Conservation (phyloP, 2,888 invertebrate genomes). For the Tholera decimalis region DNA sequence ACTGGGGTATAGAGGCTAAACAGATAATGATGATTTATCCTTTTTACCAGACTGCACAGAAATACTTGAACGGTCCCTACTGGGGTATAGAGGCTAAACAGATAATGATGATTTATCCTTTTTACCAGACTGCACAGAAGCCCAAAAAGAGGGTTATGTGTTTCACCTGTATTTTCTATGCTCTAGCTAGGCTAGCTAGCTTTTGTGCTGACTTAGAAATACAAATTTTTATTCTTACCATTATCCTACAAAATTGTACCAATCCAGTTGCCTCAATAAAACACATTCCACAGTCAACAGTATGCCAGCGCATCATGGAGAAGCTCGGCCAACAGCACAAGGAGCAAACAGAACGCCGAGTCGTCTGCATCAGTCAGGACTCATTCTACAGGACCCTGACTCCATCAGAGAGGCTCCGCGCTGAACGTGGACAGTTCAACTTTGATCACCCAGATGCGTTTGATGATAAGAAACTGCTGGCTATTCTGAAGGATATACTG, state of each 20-base stretch:
- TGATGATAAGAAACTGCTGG: slow-evolving; percentile 96
- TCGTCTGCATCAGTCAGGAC: slow-evolving; percentile 98
- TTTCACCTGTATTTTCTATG: no score
- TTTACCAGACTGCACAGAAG: no score
- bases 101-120: no score
- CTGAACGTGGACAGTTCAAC: slow-evolving; percentile 98
- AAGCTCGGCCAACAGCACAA: slow-evolving; percentile 98
- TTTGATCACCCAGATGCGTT: slow-evolving; percentile 99
- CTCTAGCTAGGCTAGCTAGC: no score
- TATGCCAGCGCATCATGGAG: slow-evolving; percentile 99
- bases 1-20: no score
- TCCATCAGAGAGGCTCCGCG: slow-evolving; percentile 95
- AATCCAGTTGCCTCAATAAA: neutral
- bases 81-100: no score
- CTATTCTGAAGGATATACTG: slow-evolving; percentile 95
- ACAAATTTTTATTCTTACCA: no score
- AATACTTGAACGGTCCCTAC: no score
- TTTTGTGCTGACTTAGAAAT: no score
- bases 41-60: no score
- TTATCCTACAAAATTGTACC: neutral
- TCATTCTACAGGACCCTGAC: slow-evolving; percentile 98
- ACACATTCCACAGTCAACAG: slow-evolving; percentile 94
- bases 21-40: no score
- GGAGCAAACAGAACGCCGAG: slow-evolving; percentile 96
- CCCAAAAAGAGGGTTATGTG: no score